A percentile compares a stretch with the other conserved stretches of the same genome.
Conservation (phyloP, 2,888 invertebrate species). For the Branchinecta sandiegonensis region DNA sequence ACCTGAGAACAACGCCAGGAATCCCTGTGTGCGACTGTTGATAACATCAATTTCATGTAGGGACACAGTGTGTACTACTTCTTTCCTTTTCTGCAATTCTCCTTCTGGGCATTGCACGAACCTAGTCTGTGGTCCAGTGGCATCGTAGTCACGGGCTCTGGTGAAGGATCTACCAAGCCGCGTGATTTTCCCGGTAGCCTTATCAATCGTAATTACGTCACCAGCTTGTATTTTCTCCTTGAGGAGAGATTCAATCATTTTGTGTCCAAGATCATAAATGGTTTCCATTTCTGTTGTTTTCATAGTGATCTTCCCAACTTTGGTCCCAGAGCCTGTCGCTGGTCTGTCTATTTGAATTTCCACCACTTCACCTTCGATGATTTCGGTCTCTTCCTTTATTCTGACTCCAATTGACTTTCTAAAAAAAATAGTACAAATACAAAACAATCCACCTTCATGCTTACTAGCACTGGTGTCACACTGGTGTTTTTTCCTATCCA, state of each 20-base stretch:
- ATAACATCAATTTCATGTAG: conserved; percentile 99
- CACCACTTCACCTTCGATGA: conserved; percentile 97
- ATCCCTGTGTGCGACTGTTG: conserved; percentile 94
- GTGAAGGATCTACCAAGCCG: conserved; percentile 87
- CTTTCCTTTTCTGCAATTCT: conserved; percentile 92
- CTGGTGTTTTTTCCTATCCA: too few relatives aligned
- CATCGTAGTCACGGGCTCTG: conserved; percentile 91
- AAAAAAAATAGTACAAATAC: conserved; percentile 13
- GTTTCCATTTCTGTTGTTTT: conserved; percentile 99
- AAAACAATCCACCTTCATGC: neutral
- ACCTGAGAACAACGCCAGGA: conserved; percentile 90
- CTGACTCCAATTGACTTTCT: neutral
- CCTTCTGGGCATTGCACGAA: conserved; percentile 44
- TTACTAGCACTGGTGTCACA: conserved; percentile 30
- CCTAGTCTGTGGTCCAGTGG: conserved; percentile 56
- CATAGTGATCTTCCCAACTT: conserved; percentile 82
- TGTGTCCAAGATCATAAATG: conserved; percentile 91
- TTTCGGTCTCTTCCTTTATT: conserved; percentile 84
- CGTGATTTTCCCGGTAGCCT: conserved; percentile 88
- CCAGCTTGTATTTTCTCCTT: conserved; percentile 92
- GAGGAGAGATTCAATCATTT: conserved; percentile 91
- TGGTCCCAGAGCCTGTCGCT: conserved; percentile 70
- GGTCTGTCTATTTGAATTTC: conserved; percentile 92
- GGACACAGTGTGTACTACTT: conserved; percentile 91
- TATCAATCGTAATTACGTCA: conserved; percentile 96